Conservation (phyloP, 2,797 vertebrate species). For the Xiphophorus birchmanni region DNA sequence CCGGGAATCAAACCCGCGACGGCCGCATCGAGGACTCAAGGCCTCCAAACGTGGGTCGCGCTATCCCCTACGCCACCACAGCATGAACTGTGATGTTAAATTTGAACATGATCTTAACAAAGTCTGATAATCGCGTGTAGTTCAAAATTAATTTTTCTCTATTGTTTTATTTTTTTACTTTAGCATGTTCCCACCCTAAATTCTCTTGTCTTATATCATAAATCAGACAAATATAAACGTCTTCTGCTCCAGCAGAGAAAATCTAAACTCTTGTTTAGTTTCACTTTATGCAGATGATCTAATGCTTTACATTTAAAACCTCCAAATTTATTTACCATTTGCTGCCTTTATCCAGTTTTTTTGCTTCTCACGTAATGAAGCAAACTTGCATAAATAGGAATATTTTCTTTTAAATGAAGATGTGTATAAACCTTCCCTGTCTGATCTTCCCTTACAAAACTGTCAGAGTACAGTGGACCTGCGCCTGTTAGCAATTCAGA, state of each 20-base stretch:
- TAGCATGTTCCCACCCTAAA: background rate
- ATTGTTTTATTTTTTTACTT: background rate
- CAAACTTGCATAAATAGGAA: background rate
- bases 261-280: background rate
- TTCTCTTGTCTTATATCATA: background rate
- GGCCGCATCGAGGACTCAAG: too few relatives aligned
- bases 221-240: background rate
- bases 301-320: background rate
- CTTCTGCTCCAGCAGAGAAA: background rate
- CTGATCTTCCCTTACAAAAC: background rate
- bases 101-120: background rate
- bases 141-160: background rate
- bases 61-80: too few relatives aligned
- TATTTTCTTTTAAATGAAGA: background rate
- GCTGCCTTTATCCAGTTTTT: background rate
- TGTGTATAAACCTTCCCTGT: background rate
- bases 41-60: too few relatives aligned
- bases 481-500: background rate
- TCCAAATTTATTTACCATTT: background rate
- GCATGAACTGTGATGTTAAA: too few relatives aligned
- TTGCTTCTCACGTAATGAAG: background rate
- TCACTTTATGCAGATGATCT: background rate
- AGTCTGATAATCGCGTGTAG: background rate
- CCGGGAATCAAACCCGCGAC: too few relatives aligned
- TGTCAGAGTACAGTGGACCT: background rate